Evolutionary conservation across 1,140 invertebrate genomes (phyloP).

Genomic region (Zaprionus davidi): DNA sequence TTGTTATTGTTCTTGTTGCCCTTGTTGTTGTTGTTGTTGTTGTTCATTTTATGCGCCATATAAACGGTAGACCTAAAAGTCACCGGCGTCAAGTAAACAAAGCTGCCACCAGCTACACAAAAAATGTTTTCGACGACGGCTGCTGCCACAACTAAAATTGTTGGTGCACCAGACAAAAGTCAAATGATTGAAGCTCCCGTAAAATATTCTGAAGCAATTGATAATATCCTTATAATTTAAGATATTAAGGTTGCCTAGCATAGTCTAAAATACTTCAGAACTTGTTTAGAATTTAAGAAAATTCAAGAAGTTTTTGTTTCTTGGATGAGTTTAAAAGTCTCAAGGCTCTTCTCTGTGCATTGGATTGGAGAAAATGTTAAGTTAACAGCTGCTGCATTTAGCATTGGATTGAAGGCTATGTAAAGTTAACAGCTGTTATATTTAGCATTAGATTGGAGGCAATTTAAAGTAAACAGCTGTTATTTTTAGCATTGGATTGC

Average conservation of each 20-base stretch:
- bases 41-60: conserved; percentile 70
- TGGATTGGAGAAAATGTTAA: not conserved
- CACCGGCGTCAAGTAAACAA: conserved; percentile 69
- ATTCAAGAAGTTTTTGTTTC: not conserved
- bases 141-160: conserved; percentile 8
- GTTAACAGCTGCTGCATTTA: no score
- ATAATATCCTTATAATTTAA: not conserved
- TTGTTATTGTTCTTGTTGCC: conserved; percentile 42
- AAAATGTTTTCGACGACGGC: conserved; percentile 30
- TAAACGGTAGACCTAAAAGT: conserved; percentile 68
- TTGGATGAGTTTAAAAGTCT: not conserved
- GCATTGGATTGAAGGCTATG: no score
- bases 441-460: no score
- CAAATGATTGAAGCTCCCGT: not conserved
- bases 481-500: no score
- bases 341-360: not conserved
- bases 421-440: no score
- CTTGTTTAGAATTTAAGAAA: not conserved
- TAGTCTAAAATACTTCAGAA: not conserved
- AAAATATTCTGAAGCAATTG: no score
- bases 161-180: conserved; percentile 30
- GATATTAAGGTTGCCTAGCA: not conserved
- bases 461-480: no score
- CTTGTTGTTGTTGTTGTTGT: conserved; percentile 38
- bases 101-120: conserved; percentile 28